Evolutionary conservation across 2,888 invertebrate genomes (phyloP).

Genomic region (Syrista parreyssii): DNA sequence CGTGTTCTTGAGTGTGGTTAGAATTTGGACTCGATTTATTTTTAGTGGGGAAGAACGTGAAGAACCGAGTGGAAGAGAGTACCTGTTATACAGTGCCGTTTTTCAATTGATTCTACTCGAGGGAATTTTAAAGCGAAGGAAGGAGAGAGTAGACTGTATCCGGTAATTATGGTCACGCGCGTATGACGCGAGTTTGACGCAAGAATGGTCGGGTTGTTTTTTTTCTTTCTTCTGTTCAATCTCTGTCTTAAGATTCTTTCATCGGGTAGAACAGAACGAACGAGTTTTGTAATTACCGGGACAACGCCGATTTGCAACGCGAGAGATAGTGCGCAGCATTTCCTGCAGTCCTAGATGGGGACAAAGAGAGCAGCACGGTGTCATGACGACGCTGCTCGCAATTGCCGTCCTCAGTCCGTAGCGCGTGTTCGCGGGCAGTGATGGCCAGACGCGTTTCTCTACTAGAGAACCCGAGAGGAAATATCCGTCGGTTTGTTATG

Average conservation of each 20-base stretch:
- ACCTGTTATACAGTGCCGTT: neutral
- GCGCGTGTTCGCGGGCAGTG: constrained; percentile 1
- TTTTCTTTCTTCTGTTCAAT: constrained; percentile 10
- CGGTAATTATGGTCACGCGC: constrained; percentile 1
- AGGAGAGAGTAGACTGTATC: neutral
- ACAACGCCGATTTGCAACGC: neutral
- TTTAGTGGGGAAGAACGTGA: neutral
- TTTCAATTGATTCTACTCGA: neutral
- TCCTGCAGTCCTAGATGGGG: neutral
- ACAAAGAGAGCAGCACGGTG: neutral
- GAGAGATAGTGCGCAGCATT: neutral
- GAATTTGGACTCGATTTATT: neutral
- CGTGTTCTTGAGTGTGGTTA: constrained; percentile 6
- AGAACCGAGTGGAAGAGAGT: neutral
- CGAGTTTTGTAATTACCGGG: neutral
- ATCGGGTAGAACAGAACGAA: neutral
- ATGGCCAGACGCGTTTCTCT: neutral
- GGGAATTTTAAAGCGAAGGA: neutral
- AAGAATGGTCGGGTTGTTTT: neutral
- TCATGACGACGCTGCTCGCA: neutral
- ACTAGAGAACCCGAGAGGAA: neutral
- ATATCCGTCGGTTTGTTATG: neutral
- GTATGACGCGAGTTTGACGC: constrained; percentile 6
- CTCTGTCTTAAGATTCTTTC: neutral
- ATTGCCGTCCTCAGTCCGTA: neutral